Percentiles rank a stretch among this genome's conserved stretches.
Conservation (phyloP, 2,888 invertebrate species). For the Theodoxus fluviatilis region DNA sequence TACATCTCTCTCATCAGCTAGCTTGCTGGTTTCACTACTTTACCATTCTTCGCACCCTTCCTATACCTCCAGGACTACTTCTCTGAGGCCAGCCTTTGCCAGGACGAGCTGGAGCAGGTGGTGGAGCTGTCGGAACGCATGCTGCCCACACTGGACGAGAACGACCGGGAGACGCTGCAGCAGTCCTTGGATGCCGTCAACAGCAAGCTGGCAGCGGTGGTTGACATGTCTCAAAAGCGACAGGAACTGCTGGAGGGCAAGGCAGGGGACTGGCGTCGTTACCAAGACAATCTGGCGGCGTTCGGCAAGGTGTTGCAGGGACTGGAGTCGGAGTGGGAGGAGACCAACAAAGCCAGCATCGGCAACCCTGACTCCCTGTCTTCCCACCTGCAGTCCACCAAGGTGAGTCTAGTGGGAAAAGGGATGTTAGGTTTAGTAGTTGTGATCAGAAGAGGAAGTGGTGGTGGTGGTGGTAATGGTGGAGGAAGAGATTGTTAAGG, state of each 20-base stretch:
- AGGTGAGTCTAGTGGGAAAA: slow-evolving; percentile 38
- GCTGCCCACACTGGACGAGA: slow-evolving; percentile 55
- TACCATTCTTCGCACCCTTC: no score
- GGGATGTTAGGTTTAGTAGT: no score
- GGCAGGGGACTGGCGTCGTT: slow-evolving; percentile 77
- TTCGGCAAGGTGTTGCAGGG: slow-evolving; percentile 72
- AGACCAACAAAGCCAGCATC: slow-evolving; percentile 81
- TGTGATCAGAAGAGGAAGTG: no score
- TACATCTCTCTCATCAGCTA: neutral
- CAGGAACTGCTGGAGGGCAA: slow-evolving; percentile 81
- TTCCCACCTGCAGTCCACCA: slow-evolving; percentile 71
- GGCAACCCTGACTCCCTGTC: slow-evolving; percentile 83
- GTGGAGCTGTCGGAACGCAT: slow-evolving; percentile 56
- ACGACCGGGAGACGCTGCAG: slow-evolving; percentile 58
- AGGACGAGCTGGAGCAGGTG: slow-evolving; percentile 60
- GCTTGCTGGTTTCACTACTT: neutral
- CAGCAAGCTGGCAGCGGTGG: slow-evolving; percentile 75
- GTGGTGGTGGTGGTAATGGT: no score
- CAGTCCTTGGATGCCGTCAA: slow-evolving; percentile 71
- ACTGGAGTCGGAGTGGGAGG: slow-evolving; percentile 81
- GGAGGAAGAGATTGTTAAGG: no score
- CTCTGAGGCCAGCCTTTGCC: slow-evolving; percentile 58
- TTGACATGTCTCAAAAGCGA: slow-evolving; percentile 83
- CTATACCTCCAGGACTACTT: slow-evolving; percentile 62
- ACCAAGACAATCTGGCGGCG: slow-evolving; percentile 79